Evolutionary conservation across 2,797 vertebrate genomes (phyloP).

Genomic region (Taenioides sp.): DNA sequence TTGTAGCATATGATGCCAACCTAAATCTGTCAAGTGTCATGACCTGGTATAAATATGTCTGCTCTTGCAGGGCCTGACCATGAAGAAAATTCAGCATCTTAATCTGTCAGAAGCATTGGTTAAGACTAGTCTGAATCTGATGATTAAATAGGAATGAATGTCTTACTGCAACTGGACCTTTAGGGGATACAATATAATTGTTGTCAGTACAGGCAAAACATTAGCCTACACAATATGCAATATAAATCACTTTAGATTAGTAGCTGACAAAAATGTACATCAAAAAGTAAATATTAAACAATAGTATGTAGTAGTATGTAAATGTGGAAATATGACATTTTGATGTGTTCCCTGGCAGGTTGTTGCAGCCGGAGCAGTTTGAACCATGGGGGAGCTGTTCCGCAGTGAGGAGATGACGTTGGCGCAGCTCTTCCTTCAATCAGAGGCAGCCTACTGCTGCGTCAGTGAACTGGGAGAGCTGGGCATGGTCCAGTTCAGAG

Average conservation of each 20-base stretch:
- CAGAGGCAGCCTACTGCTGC: slow-evolving; percentile 95
- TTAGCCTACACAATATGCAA: neutral
- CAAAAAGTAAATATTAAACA: too few relatives aligned
- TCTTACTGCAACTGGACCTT: neutral
- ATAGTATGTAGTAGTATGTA: neutral
- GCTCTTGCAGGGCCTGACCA: neutral
- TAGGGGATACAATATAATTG: neutral
- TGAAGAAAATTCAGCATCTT: neutral
- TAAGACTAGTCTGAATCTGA: neutral
- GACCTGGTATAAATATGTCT: too few relatives aligned
- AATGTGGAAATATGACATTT: neutral
- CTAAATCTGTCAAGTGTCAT: neutral
- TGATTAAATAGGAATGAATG: neutral
- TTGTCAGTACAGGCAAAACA: neutral
- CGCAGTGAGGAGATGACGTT: slow-evolving; percentile 96
- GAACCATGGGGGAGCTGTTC: slow-evolving; percentile 92
- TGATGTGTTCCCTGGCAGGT: neutral
- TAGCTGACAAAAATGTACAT: too few relatives aligned
- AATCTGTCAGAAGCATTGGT: neutral
- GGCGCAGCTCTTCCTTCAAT: slow-evolving; percentile 95
- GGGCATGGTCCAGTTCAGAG: slow-evolving; percentile 97
- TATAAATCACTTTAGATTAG: neutral
- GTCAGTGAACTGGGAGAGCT: slow-evolving; percentile 97
- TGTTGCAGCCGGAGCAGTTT: slow-evolving; percentile 4
- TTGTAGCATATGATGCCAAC: neutral